Percentiles rank a stretch among this genome's conserved stretches.
Conservation (phyloP, 1,140 invertebrate genomes). For the Heliconius hewitsoni region DNA sequence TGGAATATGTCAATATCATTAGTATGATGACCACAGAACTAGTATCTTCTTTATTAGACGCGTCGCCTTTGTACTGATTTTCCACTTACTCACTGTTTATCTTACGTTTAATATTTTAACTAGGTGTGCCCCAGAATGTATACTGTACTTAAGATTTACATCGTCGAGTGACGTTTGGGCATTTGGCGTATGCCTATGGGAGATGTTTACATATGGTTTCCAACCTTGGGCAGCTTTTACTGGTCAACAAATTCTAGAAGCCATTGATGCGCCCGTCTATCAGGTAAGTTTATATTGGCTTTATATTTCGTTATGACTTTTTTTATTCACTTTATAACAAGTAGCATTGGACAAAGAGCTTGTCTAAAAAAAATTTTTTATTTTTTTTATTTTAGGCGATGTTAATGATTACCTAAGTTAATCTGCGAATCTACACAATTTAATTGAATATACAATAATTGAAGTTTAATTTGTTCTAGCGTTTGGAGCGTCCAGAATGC, state of each 20-base stretch:
- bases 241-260: conserved; percentile 97
- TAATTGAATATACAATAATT: no score
- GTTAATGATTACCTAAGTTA: no score
- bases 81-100: not conserved
- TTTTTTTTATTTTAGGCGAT: no score
- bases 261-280: conserved; percentile 96
- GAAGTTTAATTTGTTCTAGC: conserved; percentile 75
- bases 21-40: not conserved
- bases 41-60: not conserved
- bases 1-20: no score
- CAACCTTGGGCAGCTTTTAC: conserved; percentile 98
- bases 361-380: no score
- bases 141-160: conserved; percentile 97
- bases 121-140: conserved; percentile 98
- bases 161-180: conserved; percentile 98
- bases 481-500: conserved; percentile 95
- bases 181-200: conserved; percentile 98
- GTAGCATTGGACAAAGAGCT: no score
- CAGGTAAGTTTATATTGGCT: conserved; percentile 72
- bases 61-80: not conserved
- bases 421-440: no score
- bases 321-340: no score
- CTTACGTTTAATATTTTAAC: not conserved
- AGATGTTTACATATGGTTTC: conserved; percentile 99
- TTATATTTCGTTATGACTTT: not conserved